A percentile compares a stretch with the other conserved stretches of the same genome.
Conservation (phyloP, 1,140 invertebrate species). For the Drosophila pseudoobscura region DNA sequence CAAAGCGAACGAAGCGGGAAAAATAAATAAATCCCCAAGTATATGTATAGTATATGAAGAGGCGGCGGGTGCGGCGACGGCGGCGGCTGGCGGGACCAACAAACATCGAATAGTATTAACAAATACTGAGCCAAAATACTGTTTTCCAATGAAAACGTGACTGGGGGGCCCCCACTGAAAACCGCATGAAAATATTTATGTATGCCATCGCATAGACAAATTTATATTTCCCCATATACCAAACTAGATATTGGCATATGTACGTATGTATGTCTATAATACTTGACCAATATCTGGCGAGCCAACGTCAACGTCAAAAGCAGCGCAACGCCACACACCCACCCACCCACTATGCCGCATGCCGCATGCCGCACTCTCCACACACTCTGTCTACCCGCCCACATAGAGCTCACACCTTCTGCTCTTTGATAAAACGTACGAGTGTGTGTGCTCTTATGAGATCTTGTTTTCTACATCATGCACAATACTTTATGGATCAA, state of each 20-base stretch:
- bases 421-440: no score
- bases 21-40: constrained; percentile 55
- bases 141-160: constrained; percentile 59
- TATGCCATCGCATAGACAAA: constrained; percentile 5
- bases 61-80: not conserved
- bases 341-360: no score
- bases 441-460: no score
- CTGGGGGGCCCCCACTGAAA: constrained; percentile 39
- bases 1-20: constrained; percentile 41
- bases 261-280: constrained; percentile 7
- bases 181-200: constrained; percentile 7
- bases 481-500: no score
- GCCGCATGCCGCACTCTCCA: no score
- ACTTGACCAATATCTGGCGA: constrained; percentile 41
- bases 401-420: not conserved
- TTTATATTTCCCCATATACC: not conserved
- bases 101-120: constrained; percentile 64
- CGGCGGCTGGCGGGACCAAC: not conserved
- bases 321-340: not conserved
- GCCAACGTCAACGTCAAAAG: constrained; percentile 16
- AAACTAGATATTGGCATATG: not conserved
- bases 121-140: constrained; percentile 65
- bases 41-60: not conserved
- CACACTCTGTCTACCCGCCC: not conserved
- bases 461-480: no score